These are phyloP conservation scores for Grus americana DNA, from an alignment of 2,113 vertebrate species.

Conservation along the genomic window DNA sequence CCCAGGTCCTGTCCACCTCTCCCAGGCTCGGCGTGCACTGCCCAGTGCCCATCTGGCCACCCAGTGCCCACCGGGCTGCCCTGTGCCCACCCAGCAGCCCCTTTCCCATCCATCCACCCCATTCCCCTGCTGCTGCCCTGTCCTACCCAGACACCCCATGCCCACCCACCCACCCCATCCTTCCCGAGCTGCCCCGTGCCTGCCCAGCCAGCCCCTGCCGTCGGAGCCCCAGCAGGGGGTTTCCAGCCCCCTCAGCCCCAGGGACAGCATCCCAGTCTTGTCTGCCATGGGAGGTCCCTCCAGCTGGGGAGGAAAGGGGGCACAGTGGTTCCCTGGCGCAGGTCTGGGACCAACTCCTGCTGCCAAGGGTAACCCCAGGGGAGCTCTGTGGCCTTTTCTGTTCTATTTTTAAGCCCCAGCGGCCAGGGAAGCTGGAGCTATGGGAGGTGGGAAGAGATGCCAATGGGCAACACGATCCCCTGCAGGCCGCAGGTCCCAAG, in stretches of 20 bases:
- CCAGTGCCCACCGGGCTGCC: neutral
- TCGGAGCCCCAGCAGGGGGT: neutral
- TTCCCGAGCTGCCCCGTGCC: neutral
- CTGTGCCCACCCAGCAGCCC: neutral
- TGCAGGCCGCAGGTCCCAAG: neutral
- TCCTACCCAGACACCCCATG: neutral
- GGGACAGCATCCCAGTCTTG: neutral
- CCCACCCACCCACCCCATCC: rapidly evolving
- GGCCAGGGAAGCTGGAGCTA: neutral
- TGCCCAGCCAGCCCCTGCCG: neutral
- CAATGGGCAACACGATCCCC: neutral
- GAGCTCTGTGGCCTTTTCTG: constrained; percentile 26
- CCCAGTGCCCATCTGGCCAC: neutral
- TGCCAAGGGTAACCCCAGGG: neutral
- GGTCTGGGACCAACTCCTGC: neutral
- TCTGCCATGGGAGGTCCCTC: neutral
- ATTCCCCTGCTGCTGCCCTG: no score
- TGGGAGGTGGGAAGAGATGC: neutral
- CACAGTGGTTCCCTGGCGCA: neutral
- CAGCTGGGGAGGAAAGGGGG: neutral
- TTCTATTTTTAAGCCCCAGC: constrained; percentile 29
- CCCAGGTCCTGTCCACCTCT: neutral
- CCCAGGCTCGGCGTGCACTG: rapidly evolving
- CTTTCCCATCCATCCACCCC: neutral
- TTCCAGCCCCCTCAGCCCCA: neutral